Base-by-base conservation (phyloP, 2,888 invertebrate species). In the Tricholauxania praeusta region DNA sequence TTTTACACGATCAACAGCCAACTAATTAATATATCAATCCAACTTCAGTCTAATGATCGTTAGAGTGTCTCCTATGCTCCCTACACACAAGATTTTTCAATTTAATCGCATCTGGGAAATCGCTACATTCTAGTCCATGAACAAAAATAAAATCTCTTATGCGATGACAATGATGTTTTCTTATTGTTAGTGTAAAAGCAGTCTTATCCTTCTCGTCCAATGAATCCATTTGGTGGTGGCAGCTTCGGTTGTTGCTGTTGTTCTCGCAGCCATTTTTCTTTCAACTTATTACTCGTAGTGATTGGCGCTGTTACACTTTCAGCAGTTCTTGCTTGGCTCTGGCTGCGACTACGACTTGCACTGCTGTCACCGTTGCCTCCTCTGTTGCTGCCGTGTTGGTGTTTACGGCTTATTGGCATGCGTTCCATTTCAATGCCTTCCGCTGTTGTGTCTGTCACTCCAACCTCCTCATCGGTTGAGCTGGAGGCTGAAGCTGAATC, bases 161-260 rank as follows among this genome's bases (percentile, higher is more conserved):
- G 39, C 39, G 39, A 39, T 39, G 1, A 28, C 3, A 10, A 10
- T 39, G 1, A 10, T 59, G 52, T 60, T 49, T 60, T 22, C 7
- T 55, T 47, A 55, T 48, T 66, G 47, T 66, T 67, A 60, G 51
- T 67, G 67, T 74, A 79, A 73, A 77, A 71, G 39, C 53, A 75
- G 12, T 51, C 60, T 78, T 83, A 86, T 76, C 83, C 80, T 79
- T 86, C 85, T 72, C 83, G 83, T 55, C 85, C 86, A 62, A 85
- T 83, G 78, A 85, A 85, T 74, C 86, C 86, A 76, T 86, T 86
- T n/a, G 86, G 86, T n/a, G 86, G 85, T 66, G 83, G 84, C 32
- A 80, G 79, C 14, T 78, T 75, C 52, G 79, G 72, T 70, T 68
- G 74, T 60, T 68, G 60, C 48, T 78, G 76, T 70, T 80, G 77